Conservation (phyloP, 2,113 vertebrate species). For the Myanophis thanlyinensis region DNA sequence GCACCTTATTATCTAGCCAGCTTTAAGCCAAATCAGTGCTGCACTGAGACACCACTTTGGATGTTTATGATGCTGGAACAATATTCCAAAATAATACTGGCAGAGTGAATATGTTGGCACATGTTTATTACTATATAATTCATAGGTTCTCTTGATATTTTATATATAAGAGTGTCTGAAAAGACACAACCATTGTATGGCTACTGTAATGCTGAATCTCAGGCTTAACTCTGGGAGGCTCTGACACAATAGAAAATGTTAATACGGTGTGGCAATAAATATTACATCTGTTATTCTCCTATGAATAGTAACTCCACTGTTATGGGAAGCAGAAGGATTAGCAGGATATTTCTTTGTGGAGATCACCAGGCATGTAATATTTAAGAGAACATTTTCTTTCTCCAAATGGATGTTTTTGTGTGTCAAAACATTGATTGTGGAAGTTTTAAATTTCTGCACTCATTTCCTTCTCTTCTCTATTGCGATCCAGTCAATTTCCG, state of each 20-base stretch:
- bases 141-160: constrained; percentile 23
- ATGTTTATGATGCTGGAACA: neutral
- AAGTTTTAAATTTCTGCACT: constrained; percentile 8
- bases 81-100: neutral
- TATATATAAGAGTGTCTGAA: constrained; percentile 19
- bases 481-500: neutral
- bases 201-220: neutral
- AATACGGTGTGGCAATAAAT: constrained; percentile 9
- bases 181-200: constrained; percentile 11
- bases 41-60: neutral
- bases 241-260: constrained; percentile 30
- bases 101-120: neutral
- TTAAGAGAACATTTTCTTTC: neutral
- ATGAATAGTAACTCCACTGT: constrained; percentile 13
- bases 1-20: neutral
- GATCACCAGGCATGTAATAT: neutral
- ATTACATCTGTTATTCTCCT: neutral
- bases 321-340: neutral
- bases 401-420: neutral
- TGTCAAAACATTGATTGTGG: neutral
- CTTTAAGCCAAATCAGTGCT: neutral
- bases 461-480: neutral
- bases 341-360: neutral
- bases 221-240: neutral
- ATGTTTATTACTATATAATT: constrained; percentile 9